These are phyloP conservation scores for Drosophila sucinea DNA, from an alignment of 1,140 invertebrate genomes.

Conservation along the genomic window DNA sequence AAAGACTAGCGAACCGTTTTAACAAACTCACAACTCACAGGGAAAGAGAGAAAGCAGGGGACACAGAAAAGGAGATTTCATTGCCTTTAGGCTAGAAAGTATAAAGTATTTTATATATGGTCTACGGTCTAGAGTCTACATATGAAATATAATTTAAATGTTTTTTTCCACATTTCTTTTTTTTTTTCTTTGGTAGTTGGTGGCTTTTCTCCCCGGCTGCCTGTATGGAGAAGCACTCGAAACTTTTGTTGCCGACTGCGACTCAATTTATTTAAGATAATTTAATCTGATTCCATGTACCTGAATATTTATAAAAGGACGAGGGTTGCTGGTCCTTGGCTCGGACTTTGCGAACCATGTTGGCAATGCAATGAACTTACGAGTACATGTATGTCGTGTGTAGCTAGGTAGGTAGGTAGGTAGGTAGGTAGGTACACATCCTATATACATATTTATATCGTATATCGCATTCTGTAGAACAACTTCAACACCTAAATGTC, in stretches of 20 bases:
- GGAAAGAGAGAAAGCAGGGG: background rate
- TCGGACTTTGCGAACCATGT: background rate
- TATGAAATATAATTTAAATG: conserved; percentile 42
- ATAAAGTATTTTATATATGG: conserved; percentile 30
- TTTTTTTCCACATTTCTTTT: conserved; percentile 27
- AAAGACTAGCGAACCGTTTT: conserved; percentile 49
- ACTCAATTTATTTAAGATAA: conserved; percentile 77
- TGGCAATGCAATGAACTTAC: background rate
- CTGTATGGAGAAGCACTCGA: conserved; percentile 6
- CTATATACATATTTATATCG: too few relatives aligned
- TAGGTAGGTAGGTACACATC: too few relatives aligned
- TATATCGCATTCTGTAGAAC: background rate
- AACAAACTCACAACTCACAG: conserved; percentile 35
- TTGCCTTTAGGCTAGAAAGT: conserved; percentile 61
- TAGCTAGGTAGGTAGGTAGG: background rate
- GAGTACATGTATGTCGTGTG: background rate
- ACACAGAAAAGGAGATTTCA: conserved; percentile 18
- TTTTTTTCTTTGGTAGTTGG: conserved; percentile 18
- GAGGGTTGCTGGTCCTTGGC: conserved; percentile 16
- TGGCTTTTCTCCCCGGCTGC: conserved; percentile 24
- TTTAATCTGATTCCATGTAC: conserved; percentile 79
- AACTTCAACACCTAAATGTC: conserved; percentile 25
- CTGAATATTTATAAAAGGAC: conserved; percentile 68
- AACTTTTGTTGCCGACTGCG: conserved; percentile 44
- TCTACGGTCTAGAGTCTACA: background rate